Conservation (phyloP, 2,888 invertebrate genomes). For the Tyria jacobaeae region DNA sequence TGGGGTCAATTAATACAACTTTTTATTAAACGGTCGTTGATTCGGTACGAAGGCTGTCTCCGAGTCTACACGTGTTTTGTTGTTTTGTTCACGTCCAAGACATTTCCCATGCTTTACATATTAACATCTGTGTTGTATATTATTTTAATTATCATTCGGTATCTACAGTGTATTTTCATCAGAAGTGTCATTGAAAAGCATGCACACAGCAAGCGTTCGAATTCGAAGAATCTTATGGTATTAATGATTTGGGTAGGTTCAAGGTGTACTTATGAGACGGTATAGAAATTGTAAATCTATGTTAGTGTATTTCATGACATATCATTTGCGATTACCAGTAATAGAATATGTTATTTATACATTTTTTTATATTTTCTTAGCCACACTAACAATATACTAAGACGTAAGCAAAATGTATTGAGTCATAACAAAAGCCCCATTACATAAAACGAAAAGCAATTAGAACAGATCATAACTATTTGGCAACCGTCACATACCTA, state of each 20-base stretch:
- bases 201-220: too few species aligned
- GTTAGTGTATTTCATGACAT: too few species aligned
- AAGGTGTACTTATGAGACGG: too few species aligned
- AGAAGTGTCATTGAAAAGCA: too few species aligned
- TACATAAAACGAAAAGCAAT: slow-evolving; percentile 14
- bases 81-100: background rate
- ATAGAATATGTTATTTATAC: background rate
- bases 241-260: too few species aligned
- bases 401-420: background rate
- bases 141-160: too few species aligned
- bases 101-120: background rate
- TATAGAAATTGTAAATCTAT: too few species aligned
- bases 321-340: too few species aligned
- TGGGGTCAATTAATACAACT: slow-evolving; percentile 39
- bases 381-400: background rate
- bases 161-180: too few species aligned
- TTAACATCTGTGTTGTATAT: too few species aligned
- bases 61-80: background rate
- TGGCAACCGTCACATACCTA: slow-evolving; percentile 29
- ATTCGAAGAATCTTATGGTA: too few species aligned
- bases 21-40: slow-evolving; percentile 31
- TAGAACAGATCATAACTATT: slow-evolving; percentile 19
- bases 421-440: background rate
- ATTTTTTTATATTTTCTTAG: background rate
- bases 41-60: slow-evolving; percentile 30